Evolutionary conservation across 2,113 vertebrate genomes (phyloP), one percentile per base, ranked within the genome.

Genomic region (Ctenomys sociabilis): DNA sequence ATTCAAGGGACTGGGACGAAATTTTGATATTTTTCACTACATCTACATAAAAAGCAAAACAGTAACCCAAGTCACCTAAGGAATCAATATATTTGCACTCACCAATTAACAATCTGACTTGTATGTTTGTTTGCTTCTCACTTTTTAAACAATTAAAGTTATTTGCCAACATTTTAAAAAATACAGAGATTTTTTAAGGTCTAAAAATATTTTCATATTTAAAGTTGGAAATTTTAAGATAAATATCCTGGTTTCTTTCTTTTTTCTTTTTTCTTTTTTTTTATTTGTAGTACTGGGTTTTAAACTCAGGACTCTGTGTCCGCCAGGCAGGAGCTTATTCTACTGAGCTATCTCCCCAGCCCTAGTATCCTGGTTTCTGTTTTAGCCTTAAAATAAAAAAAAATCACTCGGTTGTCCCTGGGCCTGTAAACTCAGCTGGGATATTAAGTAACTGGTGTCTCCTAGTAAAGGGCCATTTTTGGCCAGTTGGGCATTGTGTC

Each of bases 101-200:
- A 85, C 17, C 3, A 88, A 5, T 57, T 80, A 78, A 85, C 28
- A 83, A 16, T 2, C 32, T 95, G 28, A 5, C 11, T 17, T 70
- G 1, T 70, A 19, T 10, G 45, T 40, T 7, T 85, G 37, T 72
- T 94, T 70, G 43, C 37, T 90, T 90, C 52, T 26, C n/a, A 95
- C 4, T 82, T 82, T 88, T 75, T 80, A 90, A 75, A 75, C 16
- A 81, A 37, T 81, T 96, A 57, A 66, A 95, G 73, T 78, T 89
- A 93, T 80, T 84, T 91, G 61, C 13, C 28, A 94, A 64, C 3
- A 85, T 84, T 63, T 96, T 87, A 16, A 45, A n/a, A 28, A n/a
- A 37, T 32, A 43, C 88, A 6, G 35, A 75, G 89, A 49, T 2
- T 80, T 2, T 80, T 91, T 64, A 93, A 17, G 13, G n/a, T 81